A percentile compares a stretch with the other conserved stretches of the same genome.
Conservation (phyloP, 1,140 invertebrate genomes). For the Ooceraea biroi region DNA sequence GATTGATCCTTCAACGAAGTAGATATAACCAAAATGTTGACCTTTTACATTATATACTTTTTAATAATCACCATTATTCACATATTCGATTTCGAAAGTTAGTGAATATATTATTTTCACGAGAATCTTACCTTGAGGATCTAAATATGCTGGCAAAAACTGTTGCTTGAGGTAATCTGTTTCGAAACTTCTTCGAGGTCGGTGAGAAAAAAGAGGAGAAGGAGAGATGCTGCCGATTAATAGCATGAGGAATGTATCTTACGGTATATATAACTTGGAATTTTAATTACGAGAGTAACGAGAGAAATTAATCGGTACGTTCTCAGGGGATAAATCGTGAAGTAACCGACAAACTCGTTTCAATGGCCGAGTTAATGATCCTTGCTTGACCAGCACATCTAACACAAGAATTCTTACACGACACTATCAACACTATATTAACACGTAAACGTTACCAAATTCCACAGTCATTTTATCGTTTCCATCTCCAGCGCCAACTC, state of each 20-base stretch:
- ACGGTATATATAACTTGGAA: not conserved
- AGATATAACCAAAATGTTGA: not conserved
- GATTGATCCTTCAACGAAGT: not conserved
- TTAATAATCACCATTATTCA: not conserved
- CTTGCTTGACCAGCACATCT: conserved; percentile 5
- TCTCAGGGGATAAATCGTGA: not conserved
- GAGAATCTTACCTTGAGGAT: not conserved
- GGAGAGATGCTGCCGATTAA: no score
- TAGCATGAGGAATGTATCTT: no score
- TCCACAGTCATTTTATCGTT: conserved; percentile 15
- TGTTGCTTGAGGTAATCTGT: not conserved
- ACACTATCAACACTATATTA: conserved; percentile 54
- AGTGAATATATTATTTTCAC: not conserved
- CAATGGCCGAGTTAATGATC: conserved; percentile 22
- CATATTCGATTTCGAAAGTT: not conserved
- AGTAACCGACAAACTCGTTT: not conserved
- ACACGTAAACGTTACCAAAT: conserved; percentile 31
- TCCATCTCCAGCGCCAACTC: not conserved
- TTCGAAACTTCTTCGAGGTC: not conserved
- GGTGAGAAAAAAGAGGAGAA: no score
- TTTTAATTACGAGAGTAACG: not conserved
- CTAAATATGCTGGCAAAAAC: not conserved
- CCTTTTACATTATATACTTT: not conserved
- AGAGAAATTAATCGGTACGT: not conserved
- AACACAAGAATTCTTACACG: conserved; percentile 27